These are phyloP conservation scores for Drosophila tani DNA, from an alignment of 1,140 invertebrate species.

Conservation along the genomic window DNA sequence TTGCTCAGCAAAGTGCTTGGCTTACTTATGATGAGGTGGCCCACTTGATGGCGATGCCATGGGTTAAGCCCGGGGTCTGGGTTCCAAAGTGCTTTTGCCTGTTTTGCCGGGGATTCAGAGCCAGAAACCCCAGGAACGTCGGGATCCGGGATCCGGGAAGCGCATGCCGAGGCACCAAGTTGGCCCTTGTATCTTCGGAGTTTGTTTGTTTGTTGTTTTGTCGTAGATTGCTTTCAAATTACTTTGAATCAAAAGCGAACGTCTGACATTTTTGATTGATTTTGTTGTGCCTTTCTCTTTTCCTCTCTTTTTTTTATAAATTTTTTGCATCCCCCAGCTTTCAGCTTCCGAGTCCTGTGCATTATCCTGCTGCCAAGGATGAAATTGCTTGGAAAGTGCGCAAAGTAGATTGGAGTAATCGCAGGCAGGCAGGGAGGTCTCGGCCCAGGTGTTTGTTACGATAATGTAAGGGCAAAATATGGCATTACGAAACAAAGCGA, in stretches of 20 bases:
- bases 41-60: constrained; percentile 69
- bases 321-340: constrained; percentile 27
- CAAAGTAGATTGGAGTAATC: constrained; percentile 70
- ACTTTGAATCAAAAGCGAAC: constrained; percentile 69
- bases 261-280: constrained; percentile 71
- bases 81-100: constrained; percentile 56
- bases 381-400: constrained; percentile 79
- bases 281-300: constrained; percentile 54
- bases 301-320: constrained; percentile 4
- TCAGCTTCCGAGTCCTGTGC: constrained; percentile 2
- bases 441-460: constrained; percentile 24
- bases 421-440: background rate
- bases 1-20: constrained; percentile 76
- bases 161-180: constrained; percentile 49
- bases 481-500: constrained; percentile 4
- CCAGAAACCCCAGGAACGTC: background rate
- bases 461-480: constrained; percentile 24
- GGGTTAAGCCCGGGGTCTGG: constrained; percentile 19
- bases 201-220: constrained; percentile 67
- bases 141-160: background rate
- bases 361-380: constrained; percentile 53
- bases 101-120: constrained; percentile 1
- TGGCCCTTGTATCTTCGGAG: constrained; percentile 59
- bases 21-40: constrained; percentile 74
- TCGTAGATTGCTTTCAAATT: constrained; percentile 79